phyloP scores from a whole-genome alignment of 2,888 invertebrate genomes.

The Spialia ferax region DNA sequence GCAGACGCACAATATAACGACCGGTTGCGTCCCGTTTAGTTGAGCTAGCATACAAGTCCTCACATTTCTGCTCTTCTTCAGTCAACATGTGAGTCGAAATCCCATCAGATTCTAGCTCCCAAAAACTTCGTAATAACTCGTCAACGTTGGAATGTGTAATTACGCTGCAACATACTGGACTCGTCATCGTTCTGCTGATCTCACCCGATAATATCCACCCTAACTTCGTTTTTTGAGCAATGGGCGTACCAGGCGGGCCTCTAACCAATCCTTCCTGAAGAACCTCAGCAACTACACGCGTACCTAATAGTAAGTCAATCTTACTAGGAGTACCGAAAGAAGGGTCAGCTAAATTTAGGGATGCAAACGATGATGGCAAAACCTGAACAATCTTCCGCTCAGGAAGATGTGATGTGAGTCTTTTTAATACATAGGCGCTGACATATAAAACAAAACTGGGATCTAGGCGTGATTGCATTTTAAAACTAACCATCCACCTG shows the following conservation, averaged over 20 bases:
- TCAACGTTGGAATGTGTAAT: conserved; percentile 4
- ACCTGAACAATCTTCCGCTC: conserved; percentile 32
- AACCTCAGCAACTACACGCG: conserved; percentile 45
- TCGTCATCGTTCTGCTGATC: background rate
- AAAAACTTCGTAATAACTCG: conserved; percentile 17
- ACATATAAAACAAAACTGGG: conserved; percentile 24
- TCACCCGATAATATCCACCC: conserved; percentile 49
- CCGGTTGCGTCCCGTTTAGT: conserved; percentile 22
- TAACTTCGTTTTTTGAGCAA: conserved; percentile 43
- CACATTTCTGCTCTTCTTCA: conserved; percentile 24
- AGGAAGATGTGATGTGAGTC: conserved; percentile 25
- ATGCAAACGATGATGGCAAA: conserved; percentile 19
- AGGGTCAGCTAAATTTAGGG: conserved; percentile 33
- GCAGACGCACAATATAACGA: conserved; percentile 13
- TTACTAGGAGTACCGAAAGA: conserved; percentile 41
- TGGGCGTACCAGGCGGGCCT: conserved; percentile 34
- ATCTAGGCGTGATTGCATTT: conserved; percentile 13
- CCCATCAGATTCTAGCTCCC: conserved; percentile 24
- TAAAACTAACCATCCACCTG: conserved; percentile 10
- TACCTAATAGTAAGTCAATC: conserved; percentile 46
- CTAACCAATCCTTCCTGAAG: conserved; percentile 43
- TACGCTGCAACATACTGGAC: conserved; percentile 19
- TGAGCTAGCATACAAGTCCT: conserved; percentile 16
- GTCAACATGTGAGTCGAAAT: background rate
- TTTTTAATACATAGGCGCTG: conserved; percentile 24